These are phyloP conservation scores for Istiophorus platypterus DNA, from an alignment of 2,113 vertebrate species.

Conservation along the genomic window DNA sequence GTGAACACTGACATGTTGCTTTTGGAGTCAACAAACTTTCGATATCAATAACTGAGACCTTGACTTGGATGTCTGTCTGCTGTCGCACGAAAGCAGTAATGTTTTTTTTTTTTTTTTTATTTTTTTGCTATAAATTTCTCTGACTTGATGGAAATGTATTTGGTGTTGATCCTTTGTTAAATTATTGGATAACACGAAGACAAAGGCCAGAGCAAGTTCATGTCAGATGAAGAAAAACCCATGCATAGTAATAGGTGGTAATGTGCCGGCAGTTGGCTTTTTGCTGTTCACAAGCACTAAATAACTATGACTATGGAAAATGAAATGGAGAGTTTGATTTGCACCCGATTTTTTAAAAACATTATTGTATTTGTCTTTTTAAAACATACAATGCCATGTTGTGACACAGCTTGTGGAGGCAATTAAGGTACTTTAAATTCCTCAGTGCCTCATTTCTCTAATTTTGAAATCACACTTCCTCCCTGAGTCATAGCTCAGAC, in stretches of 20 bases:
- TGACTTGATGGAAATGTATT: slow-evolving; percentile 11
- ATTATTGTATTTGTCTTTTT: background rate
- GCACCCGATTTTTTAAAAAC: background rate
- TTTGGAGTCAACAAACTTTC: slow-evolving; percentile 16
- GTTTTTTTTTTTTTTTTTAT: background rate
- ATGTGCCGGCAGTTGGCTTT: background rate
- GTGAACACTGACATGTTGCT: slow-evolving; percentile 25
- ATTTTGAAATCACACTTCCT: background rate
- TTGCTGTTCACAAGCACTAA: background rate
- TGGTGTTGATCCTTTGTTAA: slow-evolving; percentile 22
- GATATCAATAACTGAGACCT: slow-evolving; percentile 28
- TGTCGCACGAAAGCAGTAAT: slow-evolving; percentile 45
- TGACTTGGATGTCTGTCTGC: background rate
- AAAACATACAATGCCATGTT: background rate
- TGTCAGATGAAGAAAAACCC: slow-evolving; percentile 21
- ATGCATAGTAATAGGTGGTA: background rate
- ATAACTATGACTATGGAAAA: background rate
- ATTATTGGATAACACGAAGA: slow-evolving; percentile 33
- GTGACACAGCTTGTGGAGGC: background rate
- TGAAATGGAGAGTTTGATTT: background rate
- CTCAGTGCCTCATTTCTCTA: background rate
- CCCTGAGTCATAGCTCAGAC: background rate
- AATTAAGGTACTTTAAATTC: no score
- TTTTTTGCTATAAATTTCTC: slow-evolving; percentile 10
- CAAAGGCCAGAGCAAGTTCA: slow-evolving; percentile 17